Evolutionary conservation across 2,113 vertebrate species (phyloP).

Genomic region (Arvicanthis niloticus): DNA sequence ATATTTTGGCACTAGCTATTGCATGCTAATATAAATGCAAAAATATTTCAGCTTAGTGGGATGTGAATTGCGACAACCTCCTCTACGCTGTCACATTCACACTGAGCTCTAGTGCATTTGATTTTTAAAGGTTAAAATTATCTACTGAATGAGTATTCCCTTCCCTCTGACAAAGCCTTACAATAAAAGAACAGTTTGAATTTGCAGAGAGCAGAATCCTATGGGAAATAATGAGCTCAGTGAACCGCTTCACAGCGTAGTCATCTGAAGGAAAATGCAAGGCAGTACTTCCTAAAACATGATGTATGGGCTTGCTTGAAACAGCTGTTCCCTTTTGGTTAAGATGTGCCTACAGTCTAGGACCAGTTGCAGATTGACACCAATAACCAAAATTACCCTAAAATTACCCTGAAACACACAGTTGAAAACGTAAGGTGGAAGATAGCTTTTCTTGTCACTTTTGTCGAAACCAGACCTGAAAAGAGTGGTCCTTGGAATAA

Average conservation of each 20-base stretch:
- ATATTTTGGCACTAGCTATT: not conserved
- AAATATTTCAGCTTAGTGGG: not conserved
- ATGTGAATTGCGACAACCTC: constrained; percentile 1
- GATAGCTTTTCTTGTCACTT: not conserved
- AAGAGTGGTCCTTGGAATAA: not conserved
- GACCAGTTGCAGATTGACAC: constrained; percentile 35
- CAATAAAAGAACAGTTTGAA: constrained; percentile 33
- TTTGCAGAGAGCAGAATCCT: constrained; percentile 34
- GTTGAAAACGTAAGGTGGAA: not conserved
- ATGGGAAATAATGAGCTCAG: constrained; percentile 49
- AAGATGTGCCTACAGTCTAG: not conserved
- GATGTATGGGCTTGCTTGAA: constrained; percentile 17
- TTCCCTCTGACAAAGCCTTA: constrained; percentile 16
- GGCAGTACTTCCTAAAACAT: constrained; percentile 6
- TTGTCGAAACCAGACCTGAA: not conserved
- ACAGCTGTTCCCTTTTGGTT: constrained; percentile 22
- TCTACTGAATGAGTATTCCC: constrained; percentile 3
- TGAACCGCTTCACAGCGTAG: constrained; percentile 17
- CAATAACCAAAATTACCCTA: not conserved
- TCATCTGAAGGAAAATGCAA: constrained; percentile 52
- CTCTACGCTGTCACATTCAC: not conserved
- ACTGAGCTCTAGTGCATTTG: not conserved
- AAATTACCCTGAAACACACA: constrained; percentile 9
- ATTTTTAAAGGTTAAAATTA: constrained; percentile 52
- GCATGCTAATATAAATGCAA: constrained; percentile 9